These are phyloP conservation scores for Montipora cactus DNA, from an alignment of 64 coral and sea anemone species.

Conservation along the genomic window DNA sequence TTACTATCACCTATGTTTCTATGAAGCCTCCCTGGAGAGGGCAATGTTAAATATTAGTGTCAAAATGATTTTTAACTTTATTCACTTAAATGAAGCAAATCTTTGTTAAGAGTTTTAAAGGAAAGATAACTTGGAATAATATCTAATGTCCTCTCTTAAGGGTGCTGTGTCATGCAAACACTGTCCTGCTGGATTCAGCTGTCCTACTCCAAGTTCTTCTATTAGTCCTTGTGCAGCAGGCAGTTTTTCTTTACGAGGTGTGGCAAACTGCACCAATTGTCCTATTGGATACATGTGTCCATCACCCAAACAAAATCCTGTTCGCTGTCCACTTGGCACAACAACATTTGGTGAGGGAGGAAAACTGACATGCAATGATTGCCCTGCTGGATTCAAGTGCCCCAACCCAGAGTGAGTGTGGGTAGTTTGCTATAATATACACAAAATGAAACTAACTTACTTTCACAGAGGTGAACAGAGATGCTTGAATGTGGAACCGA, in stretches of 20 bases:
- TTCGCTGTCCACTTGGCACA: constrained; percentile 82
- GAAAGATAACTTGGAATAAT: no score
- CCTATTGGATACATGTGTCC: constrained; percentile 93
- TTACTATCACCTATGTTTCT: no score
- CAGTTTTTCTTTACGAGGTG: constrained; percentile 74
- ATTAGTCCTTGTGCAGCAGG: constrained; percentile 69
- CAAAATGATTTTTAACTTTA: no score
- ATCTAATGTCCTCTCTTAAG: constrained; percentile 8
- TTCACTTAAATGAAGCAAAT: neutral
- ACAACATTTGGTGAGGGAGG: constrained; percentile 75
- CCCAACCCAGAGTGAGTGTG: constrained; percentile 86
- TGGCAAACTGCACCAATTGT: constrained; percentile 90
- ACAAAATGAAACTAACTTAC: no score
- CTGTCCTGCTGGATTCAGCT: constrained; percentile 93
- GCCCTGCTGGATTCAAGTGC: constrained; percentile 86
- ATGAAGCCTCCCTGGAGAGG: no score
- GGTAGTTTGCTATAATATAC: neutral
- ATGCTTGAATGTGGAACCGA: no score
- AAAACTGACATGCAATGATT: constrained; percentile 75
- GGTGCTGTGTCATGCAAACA: constrained; percentile 82
- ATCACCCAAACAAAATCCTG: constrained; percentile 60
- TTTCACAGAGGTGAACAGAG: no score
- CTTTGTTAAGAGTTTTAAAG: neutral
- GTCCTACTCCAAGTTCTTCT: constrained; percentile 68
- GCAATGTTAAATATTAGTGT: no score